These are phyloP conservation scores for Galeopsomyia nigrocyanea DNA, from an alignment of 2,888 invertebrate genomes.

Conservation along the genomic window DNA sequence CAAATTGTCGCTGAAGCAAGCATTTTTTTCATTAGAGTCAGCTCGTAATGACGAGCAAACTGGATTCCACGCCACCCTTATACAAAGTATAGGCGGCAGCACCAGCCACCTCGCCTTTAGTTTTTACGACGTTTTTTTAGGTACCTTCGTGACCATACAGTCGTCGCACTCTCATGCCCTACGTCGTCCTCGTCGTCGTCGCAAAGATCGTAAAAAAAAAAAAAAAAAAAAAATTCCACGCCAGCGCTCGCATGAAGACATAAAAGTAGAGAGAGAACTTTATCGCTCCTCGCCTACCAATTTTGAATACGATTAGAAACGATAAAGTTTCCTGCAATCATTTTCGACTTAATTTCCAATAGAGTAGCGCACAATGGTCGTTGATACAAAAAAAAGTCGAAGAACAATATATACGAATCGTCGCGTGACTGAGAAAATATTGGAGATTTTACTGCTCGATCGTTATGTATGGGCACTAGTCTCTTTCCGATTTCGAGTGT, in stretches of 20 bases:
- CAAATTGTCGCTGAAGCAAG: not conserved
- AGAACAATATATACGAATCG: conserved; percentile 15
- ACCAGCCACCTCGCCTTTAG: not conserved
- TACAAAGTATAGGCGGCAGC: conserved; percentile 9
- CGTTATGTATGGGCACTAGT: not conserved
- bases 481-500: not conserved
- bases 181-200: too few species aligned
- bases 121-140: conserved; percentile 30
- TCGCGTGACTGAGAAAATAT: not conserved
- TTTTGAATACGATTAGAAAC: conserved; percentile 41
- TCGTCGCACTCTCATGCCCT: too few species aligned
- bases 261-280: conserved; percentile 33
- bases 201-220: conserved; percentile 3
- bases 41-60: too few species aligned
- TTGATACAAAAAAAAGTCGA: not conserved
- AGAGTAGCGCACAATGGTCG: not conserved
- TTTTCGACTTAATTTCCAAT: conserved; percentile 29
- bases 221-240: not conserved
- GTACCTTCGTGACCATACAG: not conserved
- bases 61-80: conserved; percentile 8
- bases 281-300: conserved; percentile 9
- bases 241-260: conserved; percentile 19
- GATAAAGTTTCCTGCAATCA: conserved; percentile 18
- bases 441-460: conserved; percentile 4
- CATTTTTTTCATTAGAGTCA: conserved; percentile 5